These are phyloP conservation scores for Drosophila santomea DNA, from an alignment of 1,140 invertebrate species.

Conservation along the genomic window DNA sequence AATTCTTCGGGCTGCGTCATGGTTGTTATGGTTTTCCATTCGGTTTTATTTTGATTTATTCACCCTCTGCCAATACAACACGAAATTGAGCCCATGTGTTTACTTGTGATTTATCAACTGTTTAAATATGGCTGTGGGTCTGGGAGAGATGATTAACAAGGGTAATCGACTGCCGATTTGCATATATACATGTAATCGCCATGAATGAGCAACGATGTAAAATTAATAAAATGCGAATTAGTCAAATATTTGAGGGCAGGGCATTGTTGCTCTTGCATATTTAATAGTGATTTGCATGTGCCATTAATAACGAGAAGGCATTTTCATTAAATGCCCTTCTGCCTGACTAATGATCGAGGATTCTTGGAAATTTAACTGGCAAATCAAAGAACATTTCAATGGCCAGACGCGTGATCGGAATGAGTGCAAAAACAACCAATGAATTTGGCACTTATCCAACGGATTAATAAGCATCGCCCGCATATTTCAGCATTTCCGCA, in stretches of 20 bases:
- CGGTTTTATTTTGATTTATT: slow-evolving; percentile 30
- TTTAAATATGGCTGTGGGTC: slow-evolving; percentile 16
- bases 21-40: slow-evolving; percentile 54
- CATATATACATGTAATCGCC: slow-evolving; percentile 17
- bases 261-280: slow-evolving; percentile 8
- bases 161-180: slow-evolving; percentile 29
- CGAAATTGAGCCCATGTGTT: slow-evolving; percentile 49
- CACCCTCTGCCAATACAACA: slow-evolving; percentile 12
- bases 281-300: slow-evolving; percentile 22
- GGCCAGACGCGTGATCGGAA: slow-evolving; percentile 50
- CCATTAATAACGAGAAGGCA: slow-evolving; percentile 13
- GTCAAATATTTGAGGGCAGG: slow-evolving; percentile 22
- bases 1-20: slow-evolving; percentile 73
- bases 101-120: slow-evolving; percentile 63
- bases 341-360: slow-evolving; percentile 28
- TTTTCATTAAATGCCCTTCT: slow-evolving; percentile 12
- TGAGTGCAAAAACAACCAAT: slow-evolving; percentile 21
- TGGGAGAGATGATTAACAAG: slow-evolving; percentile 33
- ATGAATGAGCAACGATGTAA: slow-evolving; percentile 10
- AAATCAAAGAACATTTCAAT: slow-evolving; percentile 39
- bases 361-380: slow-evolving; percentile 41
- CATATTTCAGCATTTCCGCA: slow-evolving; percentile 28
- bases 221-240: slow-evolving; percentile 20
- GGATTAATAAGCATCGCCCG: slow-evolving; percentile 48
- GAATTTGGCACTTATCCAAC: slow-evolving; percentile 66